Evolutionary conservation across 2,888 invertebrate genomes (phyloP), one percentile per base, ranked within the genome.

Genomic region (Bellardia bayeri): DNA sequence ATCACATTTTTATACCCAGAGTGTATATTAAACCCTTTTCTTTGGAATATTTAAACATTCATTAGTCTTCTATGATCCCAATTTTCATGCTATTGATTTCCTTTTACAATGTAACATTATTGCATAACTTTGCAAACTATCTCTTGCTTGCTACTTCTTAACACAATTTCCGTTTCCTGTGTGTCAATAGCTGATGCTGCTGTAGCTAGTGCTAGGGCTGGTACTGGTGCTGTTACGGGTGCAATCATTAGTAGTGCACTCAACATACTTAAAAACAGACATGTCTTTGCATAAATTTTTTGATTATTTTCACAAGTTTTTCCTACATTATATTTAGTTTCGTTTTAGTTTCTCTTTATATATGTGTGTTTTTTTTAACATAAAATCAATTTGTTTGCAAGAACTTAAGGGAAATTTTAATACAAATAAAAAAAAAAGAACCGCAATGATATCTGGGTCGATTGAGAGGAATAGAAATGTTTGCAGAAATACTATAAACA

Each of bases 101-200:
- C 45, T 16, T 16, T 54, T 11, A 71, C 11, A 54, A 54, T 6
- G n/a, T 54, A 40, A 4, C 72, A 61, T n/a, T 30, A 61, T 74
- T 30, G 8, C 5, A 40, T 30, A 37, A 14, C 51, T 42, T 63
- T 56, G 13, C n/a, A 30, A 58, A 58, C 45, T 45, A 45, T 58
- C 30, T 58, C 3, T 13, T 30, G 9, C n/a, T 13, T 42, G 42
- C 64, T n/a, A 2, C 23, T 87, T 79, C 23, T 87, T 79, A 82
- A 75, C 76, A 75, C 69, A 51, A 87, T 87, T 85, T 87, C 87
- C 85, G 49, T 79, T 85, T 87, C 87, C 87, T 64, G 56, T 74
- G 56, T 74, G 56, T 81, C 56, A 64, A 85, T 56, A 56, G 49
- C 69, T 56, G 23, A 23, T 23, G 0, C 23, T 23, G 23, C 23